These are phyloP conservation scores for Saimiri boliviensis DNA, from an alignment of 2,113 vertebrate genomes.

Conservation along the genomic window DNA sequence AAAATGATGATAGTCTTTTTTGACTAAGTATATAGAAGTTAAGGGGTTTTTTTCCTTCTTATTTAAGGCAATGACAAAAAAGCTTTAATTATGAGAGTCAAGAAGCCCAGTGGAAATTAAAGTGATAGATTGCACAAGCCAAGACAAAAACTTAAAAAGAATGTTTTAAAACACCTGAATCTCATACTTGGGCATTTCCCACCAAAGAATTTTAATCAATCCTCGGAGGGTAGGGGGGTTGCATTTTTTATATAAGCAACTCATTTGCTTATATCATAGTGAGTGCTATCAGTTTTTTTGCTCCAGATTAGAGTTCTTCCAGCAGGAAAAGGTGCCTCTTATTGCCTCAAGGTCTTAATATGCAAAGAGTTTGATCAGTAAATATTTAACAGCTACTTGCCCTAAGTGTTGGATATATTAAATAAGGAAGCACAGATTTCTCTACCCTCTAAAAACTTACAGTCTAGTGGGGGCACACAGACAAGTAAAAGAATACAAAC, in stretches of 20 bases:
- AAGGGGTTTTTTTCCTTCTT: background rate
- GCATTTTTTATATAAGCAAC: background rate
- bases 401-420: background rate
- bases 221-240: background rate
- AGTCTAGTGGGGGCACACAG: background rate
- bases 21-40: background rate
- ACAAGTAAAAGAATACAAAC: background rate
- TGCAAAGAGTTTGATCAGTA: background rate
- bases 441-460: background rate
- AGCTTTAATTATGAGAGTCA: background rate
- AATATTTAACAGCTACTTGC: background rate
- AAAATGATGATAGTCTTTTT: conserved; percentile 6
- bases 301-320: background rate
- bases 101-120: background rate
- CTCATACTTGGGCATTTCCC: background rate
- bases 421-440: background rate
- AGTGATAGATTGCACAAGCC: background rate
- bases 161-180: background rate
- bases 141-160: background rate
- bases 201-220: background rate
- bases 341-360: background rate
- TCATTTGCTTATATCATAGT: background rate
- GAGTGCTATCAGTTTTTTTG: background rate
- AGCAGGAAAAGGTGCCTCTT: background rate
- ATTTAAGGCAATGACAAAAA: background rate